Evolutionary conservation across 2,797 vertebrate species (phyloP).

Genomic region (Rhadinocentrus ornatus): DNA sequence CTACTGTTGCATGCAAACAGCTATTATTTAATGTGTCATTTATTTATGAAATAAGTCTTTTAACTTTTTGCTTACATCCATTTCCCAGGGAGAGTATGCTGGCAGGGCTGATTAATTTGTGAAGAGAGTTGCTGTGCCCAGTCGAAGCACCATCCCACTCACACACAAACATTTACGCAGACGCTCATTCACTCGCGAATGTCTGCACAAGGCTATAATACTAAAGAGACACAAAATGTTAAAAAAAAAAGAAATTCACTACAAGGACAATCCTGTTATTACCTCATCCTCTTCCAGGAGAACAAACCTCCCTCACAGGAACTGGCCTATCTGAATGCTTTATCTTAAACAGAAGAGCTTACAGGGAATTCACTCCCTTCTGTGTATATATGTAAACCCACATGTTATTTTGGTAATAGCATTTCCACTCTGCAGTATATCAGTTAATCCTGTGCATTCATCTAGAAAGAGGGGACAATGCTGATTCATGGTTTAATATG

Average conservation of each 20-base stretch:
- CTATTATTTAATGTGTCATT: conserved; percentile 77
- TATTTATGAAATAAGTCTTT: conserved; percentile 84
- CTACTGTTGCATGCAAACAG: conserved; percentile 65
- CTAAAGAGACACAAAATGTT: conserved; percentile 25
- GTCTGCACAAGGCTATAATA: conserved; percentile 26
- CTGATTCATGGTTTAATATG: not conserved
- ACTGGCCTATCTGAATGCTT: conserved; percentile 43
- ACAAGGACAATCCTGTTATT: conserved; percentile 39
- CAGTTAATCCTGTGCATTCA: not conserved
- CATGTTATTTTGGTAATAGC: not conserved
- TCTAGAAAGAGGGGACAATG: not conserved
- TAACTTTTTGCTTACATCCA: conserved; percentile 80
- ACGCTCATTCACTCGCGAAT: conserved; percentile 24
- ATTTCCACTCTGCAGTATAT: not conserved
- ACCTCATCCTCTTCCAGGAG: conserved; percentile 36
- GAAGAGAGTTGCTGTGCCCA: conserved; percentile 38
- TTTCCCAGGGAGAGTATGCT: conserved; percentile 67
- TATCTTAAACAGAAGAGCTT: conserved; percentile 31
- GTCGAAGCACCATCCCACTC: conserved; percentile 13
- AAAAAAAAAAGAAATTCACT: conserved; percentile 19
- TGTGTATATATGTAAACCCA: not conserved
- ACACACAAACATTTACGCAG: conserved; percentile 43
- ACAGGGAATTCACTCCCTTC: conserved; percentile 7
- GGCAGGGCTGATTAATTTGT: conserved; percentile 76
- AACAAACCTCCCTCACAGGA: conserved; percentile 16